These are phyloP conservation scores for Halichoerus grypus DNA, from an alignment of 2,113 vertebrate species.

Conservation along the genomic window DNA sequence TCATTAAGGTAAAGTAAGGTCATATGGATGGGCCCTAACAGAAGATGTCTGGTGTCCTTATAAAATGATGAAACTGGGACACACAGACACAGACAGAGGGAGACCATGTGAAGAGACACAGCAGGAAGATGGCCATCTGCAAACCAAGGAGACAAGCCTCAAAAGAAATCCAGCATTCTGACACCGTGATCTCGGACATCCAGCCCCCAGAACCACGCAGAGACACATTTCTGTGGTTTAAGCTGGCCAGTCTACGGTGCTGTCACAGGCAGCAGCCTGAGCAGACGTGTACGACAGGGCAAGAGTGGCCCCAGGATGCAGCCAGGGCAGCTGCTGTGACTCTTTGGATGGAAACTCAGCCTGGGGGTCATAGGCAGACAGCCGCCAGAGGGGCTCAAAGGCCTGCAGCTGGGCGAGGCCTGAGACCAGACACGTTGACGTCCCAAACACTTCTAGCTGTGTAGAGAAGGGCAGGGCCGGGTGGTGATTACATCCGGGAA, in stretches of 20 bases:
- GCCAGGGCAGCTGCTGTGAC: background rate
- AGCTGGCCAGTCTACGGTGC: background rate
- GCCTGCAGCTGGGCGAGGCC: background rate
- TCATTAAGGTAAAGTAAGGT: background rate
- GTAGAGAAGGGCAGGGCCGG: background rate
- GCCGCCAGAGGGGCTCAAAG: background rate
- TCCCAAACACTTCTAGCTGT: background rate
- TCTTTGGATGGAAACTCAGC: background rate
- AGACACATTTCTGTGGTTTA: no score
- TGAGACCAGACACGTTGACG: accelerated
- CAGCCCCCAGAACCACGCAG: background rate
- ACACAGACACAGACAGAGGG: background rate
- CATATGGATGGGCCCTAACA: background rate
- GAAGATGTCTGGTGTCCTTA: background rate
- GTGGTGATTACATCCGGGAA: background rate
- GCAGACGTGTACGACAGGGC: no score
- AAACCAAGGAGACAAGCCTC: background rate
- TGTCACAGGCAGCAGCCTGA: background rate
- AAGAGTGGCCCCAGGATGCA: background rate
- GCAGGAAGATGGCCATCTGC: background rate
- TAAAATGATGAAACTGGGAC: background rate
- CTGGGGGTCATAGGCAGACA: background rate
- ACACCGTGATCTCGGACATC: background rate
- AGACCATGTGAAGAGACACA: no score
- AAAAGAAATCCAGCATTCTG: background rate